phyloP scores from a whole-genome alignment of 1,140 invertebrate genomes.

The Dendroctonus ponderosae region DNA sequence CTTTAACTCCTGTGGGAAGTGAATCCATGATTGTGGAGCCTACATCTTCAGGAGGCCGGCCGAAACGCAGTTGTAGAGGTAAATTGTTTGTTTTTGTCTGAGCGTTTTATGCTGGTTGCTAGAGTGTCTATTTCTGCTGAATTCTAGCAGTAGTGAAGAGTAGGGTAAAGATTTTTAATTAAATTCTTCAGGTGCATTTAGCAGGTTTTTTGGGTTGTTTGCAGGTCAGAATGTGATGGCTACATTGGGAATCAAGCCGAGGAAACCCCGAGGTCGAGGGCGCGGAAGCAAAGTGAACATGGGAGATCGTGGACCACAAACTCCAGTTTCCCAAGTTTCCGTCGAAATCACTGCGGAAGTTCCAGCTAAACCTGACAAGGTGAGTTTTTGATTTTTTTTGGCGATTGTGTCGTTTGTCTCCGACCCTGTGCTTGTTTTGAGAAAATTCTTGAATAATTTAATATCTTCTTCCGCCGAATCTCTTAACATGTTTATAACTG shows the following conservation, averaged over 20 bases:
- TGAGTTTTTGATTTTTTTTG: slow-evolving; percentile 17
- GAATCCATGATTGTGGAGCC: neutral
- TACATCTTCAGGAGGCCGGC: slow-evolving; percentile 37
- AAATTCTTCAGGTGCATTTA: neutral
- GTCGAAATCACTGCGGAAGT: slow-evolving; percentile 1
- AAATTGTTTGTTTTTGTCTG: slow-evolving; percentile 31
- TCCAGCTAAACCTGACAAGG: slow-evolving; percentile 32
- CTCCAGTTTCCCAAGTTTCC: neutral
- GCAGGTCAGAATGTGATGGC: slow-evolving; percentile 37
- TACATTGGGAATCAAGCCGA: slow-evolving; percentile 47
- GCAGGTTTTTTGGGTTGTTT: neutral
- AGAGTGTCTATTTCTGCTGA: too few species aligned
- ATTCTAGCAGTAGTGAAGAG: too few species aligned
- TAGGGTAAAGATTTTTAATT: too few species aligned
- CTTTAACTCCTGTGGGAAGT: neutral
- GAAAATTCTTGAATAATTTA: too few species aligned
- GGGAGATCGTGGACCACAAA: slow-evolving; percentile 29
- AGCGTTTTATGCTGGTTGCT: neutral
- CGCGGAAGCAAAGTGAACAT: slow-evolving; percentile 40
- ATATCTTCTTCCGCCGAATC: too few species aligned
- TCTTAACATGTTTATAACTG: too few species aligned
- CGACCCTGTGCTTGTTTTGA: too few species aligned
- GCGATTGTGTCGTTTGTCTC: too few species aligned
- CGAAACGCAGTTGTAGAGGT: slow-evolving; percentile 49
- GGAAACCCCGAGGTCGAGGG: slow-evolving; percentile 42